Conservation (phyloP, 2,888 invertebrate species). For the Pegoplata infirma region DNA sequence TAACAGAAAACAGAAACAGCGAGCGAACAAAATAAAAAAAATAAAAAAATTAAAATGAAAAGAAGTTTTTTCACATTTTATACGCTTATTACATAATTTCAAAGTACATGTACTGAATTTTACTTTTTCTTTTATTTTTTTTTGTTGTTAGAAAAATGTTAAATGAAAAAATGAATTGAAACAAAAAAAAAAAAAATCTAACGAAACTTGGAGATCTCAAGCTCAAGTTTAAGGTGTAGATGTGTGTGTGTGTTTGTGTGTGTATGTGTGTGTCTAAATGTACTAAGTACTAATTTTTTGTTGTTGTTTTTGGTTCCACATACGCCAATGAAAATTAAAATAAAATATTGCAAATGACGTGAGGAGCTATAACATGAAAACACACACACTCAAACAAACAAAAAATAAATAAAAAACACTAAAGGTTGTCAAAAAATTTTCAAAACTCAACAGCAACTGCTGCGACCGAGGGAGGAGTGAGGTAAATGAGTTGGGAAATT, state of each 20-base stretch:
- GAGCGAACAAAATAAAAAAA: no score
- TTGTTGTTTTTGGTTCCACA: conserved; percentile 54
- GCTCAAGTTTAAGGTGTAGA: conserved; percentile 53
- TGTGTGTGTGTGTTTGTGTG: conserved; percentile 39
- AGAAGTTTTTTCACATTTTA: conserved; percentile 73
- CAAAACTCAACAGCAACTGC: conserved; percentile 51
- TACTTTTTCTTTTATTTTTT: conserved; percentile 59
- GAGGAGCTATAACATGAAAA: conserved; percentile 59
- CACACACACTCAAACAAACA: no score
- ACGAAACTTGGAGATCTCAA: conserved; percentile 55
- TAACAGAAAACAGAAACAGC: conserved; percentile 9
- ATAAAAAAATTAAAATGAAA: conserved; percentile 58
- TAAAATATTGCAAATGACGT: conserved; percentile 76
- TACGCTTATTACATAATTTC: conserved; percentile 76
- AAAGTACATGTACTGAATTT: conserved; percentile 73
- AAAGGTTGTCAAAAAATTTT: conserved; percentile 68
- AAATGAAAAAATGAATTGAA: conserved; percentile 53
- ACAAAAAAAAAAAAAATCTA: conserved; percentile 44
- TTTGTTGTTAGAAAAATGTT: conserved; percentile 59
- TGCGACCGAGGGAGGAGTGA: conserved; percentile 11
- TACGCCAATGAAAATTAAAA: conserved; percentile 77
- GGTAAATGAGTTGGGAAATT: conserved; percentile 41
- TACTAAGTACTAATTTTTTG: conserved; percentile 58
- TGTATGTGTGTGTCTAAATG: conserved; percentile 51
- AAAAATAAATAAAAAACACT: conserved; percentile 65